phyloP scores from a whole-genome alignment of 2,113 vertebrate species.

The Pterocles burchelli region DNA sequence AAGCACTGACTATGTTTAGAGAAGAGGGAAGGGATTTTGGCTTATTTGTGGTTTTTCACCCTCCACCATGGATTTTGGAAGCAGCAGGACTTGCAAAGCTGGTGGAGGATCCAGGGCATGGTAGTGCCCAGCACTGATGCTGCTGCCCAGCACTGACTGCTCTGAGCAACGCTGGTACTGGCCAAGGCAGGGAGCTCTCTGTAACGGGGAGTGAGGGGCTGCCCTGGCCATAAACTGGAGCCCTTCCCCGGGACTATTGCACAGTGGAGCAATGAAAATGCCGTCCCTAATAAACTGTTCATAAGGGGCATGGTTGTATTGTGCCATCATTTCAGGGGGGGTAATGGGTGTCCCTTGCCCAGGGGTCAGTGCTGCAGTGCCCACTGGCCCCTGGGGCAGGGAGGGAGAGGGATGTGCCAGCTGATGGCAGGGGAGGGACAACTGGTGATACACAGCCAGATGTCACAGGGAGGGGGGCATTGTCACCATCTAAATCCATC shows the following conservation, averaged over 20 bases:
- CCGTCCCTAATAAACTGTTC: conserved; percentile 76
- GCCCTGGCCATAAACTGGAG: background rate
- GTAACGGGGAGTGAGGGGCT: background rate
- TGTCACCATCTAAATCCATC: background rate
- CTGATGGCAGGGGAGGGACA: background rate
- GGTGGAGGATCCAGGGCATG: background rate
- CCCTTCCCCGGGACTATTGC: background rate
- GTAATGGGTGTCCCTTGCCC: rapidly evolving
- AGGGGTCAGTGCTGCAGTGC: background rate
- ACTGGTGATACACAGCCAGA: background rate
- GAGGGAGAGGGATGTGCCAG: background rate
- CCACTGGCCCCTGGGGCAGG: background rate
- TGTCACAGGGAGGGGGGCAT: background rate
- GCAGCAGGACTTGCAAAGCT: background rate
- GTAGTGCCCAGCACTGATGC: conserved; percentile 1
- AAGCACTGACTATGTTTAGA: conserved; percentile 52
- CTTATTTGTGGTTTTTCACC: background rate
- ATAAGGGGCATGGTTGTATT: background rate
- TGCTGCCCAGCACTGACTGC: background rate
- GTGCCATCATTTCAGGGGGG: background rate
- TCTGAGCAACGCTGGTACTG: background rate
- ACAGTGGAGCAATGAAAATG: background rate
- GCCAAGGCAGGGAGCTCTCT: background rate
- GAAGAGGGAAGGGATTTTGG: background rate
- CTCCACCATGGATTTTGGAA: background rate